Conservation (phyloP, 2,113 vertebrate genomes). For the Phalacrocorax aristotelis region DNA sequence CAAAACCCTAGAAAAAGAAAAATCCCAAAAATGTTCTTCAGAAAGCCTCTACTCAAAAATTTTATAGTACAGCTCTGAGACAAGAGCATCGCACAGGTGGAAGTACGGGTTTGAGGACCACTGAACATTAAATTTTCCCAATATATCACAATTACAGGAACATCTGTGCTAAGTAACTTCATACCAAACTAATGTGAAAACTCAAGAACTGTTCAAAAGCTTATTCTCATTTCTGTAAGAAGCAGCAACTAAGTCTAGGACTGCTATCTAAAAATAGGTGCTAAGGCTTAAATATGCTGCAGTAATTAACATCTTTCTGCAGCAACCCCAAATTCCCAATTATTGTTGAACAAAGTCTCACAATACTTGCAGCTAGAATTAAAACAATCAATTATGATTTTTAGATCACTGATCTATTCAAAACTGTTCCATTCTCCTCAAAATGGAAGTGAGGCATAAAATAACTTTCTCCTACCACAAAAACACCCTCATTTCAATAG, state of each 20-base stretch:
- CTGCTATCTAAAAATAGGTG: not conserved
- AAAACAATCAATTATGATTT: not conserved
- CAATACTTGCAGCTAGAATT: not conserved
- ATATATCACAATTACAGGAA: not conserved
- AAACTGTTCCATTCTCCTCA: not conserved
- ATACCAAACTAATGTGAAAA: not conserved
- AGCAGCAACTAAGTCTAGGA: not conserved
- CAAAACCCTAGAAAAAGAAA: no score
- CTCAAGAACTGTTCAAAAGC: not conserved
- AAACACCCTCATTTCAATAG: not conserved
- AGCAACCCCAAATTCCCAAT: not conserved
- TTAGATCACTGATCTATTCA: not conserved
- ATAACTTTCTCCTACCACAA: not conserved
- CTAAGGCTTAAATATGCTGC: not conserved
- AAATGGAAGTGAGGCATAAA: not conserved
- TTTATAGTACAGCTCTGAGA: not conserved
- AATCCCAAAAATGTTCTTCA: not conserved
- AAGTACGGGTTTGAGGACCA: not conserved
- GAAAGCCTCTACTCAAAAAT: not conserved
- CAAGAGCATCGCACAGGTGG: not conserved
- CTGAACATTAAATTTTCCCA: not conserved
- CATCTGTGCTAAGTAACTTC: not conserved
- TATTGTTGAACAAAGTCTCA: not conserved
- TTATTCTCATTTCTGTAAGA: not conserved
- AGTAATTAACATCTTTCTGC: not conserved